Conservation (phyloP, 1,140 invertebrate genomes). For the Asobara japonica region DNA sequence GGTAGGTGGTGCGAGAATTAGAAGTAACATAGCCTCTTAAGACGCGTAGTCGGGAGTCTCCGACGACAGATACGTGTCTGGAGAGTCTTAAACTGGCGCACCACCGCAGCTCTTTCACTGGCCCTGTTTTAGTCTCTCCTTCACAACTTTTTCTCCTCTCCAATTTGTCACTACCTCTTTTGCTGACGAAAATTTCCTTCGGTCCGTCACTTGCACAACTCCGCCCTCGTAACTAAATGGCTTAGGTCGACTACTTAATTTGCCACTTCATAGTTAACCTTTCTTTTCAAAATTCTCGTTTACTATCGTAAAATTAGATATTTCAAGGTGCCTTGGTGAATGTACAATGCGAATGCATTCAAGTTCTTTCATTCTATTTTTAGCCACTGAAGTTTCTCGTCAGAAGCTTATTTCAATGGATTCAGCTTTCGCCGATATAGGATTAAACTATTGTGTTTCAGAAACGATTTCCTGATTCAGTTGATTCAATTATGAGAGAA, state of each 20-base stretch:
- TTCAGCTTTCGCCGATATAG: background rate
- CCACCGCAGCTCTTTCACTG: conserved; percentile 21
- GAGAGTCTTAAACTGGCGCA: conserved; percentile 31
- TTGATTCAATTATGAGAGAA: background rate
- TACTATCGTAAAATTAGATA: background rate
- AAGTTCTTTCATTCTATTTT: background rate
- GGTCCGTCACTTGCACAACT: background rate
- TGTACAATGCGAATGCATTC: background rate
- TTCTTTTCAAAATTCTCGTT: background rate
- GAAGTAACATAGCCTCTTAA: no score
- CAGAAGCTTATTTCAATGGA: background rate
- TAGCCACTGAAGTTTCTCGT: background rate
- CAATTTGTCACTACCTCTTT: background rate
- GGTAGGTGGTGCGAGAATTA: no score
- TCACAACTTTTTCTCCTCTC: conserved; percentile 4
- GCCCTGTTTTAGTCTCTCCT: conserved; percentile 16
- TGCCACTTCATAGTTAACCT: background rate
- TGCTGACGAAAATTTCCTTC: background rate
- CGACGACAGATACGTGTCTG: conserved; percentile 2
- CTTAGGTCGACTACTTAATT: conserved; percentile 13
- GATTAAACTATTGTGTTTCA: background rate
- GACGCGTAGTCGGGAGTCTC: background rate
- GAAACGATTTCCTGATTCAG: background rate
- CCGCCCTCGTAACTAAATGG: background rate
- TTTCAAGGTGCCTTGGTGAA: background rate